These are phyloP conservation scores for Drosophila macrothrix DNA, from an alignment of 2,888 invertebrate species.

Conservation along the genomic window DNA sequence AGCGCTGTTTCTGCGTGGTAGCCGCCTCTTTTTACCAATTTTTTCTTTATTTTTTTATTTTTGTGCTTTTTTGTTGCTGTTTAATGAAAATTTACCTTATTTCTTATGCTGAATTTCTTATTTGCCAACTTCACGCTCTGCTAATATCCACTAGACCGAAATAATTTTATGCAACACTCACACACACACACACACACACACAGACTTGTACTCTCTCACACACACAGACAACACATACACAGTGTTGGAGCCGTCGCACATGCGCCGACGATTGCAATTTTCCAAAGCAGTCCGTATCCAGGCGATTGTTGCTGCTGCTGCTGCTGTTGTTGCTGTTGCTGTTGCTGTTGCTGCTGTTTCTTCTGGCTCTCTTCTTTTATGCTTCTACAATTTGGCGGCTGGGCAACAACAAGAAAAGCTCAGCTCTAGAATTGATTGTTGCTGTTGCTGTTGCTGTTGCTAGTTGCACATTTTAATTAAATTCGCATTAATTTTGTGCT, in stretches of 20 bases:
- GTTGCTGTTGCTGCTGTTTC: conserved; percentile 22
- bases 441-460: conserved; percentile 62
- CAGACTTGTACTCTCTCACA: conserved; percentile 49
- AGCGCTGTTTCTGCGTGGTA: conserved; percentile 30
- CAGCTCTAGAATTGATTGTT: conserved; percentile 67
- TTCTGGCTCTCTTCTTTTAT: conserved; percentile 37
- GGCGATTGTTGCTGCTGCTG: conserved; percentile 42
- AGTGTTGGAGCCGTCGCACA: conserved; percentile 62
- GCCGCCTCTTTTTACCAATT: conserved; percentile 24
- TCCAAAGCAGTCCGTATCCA: conserved; percentile 55
- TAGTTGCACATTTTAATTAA: conserved; percentile 81
- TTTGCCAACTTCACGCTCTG: conserved; percentile 85
- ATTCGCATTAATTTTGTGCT: conserved; percentile 78
- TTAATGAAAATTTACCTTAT: conserved; percentile 76
- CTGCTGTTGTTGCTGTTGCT: conserved; percentile 30
- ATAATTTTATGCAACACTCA: conserved; percentile 85
- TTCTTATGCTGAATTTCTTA: conserved; percentile 78
- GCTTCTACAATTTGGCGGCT: conserved; percentile 64
- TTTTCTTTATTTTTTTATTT: conserved; percentile 47
- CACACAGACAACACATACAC: conserved; percentile 22
- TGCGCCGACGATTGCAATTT: conserved; percentile 71
- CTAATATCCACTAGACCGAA: conserved; percentile 85
- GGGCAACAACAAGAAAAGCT: conserved; percentile 71
- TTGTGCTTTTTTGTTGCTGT: conserved; percentile 51
- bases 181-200: conserved; percentile 80